Percentiles rank a stretch among this genome's conserved stretches.
Evolutionary conservation across 2,797 vertebrate species (phyloP).

Genomic region (Buceros bicornis): DNA sequence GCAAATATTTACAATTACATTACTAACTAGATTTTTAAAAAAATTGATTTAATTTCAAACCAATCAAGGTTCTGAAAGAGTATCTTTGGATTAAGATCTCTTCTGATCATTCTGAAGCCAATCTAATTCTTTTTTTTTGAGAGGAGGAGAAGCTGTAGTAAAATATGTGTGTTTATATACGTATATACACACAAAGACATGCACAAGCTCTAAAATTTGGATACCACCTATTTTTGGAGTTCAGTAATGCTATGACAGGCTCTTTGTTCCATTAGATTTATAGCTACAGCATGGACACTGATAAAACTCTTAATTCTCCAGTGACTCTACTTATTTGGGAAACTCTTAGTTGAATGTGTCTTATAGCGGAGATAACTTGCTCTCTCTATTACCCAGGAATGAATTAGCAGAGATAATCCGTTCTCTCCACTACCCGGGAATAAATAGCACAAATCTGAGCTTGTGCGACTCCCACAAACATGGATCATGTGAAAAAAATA

Average conservation of each 20-base stretch:
- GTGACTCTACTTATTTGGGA: not conserved
- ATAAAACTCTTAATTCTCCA: not conserved
- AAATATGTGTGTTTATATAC: not conserved
- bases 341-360: not conserved
- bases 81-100: conserved; percentile 24
- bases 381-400: not conserved
- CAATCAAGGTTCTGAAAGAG: not conserved
- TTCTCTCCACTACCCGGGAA: not conserved
- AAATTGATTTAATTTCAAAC: not conserved
- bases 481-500: conserved; percentile 14
- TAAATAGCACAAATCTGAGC: not conserved
- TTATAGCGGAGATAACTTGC: not conserved
- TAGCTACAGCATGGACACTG: not conserved
- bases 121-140: not conserved
- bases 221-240: not conserved
- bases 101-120: conserved; percentile 52
- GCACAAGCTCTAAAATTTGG: not conserved
- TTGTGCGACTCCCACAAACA: not conserved
- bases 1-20: not conserved
- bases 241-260: not conserved
- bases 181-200: too few species aligned
- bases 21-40: not conserved
- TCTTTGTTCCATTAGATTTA: not conserved
- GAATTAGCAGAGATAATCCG: not conserved
- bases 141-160: not conserved